phyloP scores from a whole-genome alignment of 2,797 vertebrate genomes.

The Enoplosus armatus region DNA sequence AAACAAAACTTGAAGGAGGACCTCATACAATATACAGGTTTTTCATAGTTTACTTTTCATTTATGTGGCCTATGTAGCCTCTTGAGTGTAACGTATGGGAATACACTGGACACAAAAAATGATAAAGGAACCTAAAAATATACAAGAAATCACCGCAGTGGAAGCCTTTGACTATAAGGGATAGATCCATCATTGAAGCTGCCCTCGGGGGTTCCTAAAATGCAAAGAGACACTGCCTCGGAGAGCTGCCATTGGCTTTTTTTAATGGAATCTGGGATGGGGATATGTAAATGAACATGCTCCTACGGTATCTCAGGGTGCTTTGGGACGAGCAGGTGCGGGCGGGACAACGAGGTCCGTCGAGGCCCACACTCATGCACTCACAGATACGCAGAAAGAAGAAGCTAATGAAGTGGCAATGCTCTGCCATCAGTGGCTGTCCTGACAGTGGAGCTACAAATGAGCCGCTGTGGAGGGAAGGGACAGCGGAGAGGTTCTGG shows the following conservation, averaged over 20 bases:
- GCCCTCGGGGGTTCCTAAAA: constrained; percentile 53
- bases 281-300: constrained; percentile 71
- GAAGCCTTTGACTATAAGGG: constrained; percentile 57
- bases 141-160: constrained; percentile 46
- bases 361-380: constrained; percentile 39
- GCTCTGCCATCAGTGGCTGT: constrained; percentile 65
- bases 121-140: constrained; percentile 53
- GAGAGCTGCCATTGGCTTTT: constrained; percentile 58
- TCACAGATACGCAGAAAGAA: constrained; percentile 48
- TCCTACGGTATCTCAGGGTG: constrained; percentile 57
- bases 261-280: constrained; percentile 60
- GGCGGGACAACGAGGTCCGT: constrained; percentile 55
- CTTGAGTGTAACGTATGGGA: constrained; percentile 32
- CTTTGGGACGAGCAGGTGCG: constrained; percentile 65
- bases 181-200: constrained; percentile 65
- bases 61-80: constrained; percentile 11
- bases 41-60: constrained; percentile 9
- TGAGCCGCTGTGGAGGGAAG: constrained; percentile 62
- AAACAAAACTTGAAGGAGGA: neutral
- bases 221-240: constrained; percentile 31
- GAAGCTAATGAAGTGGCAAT: constrained; percentile 79
- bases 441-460: constrained; percentile 71
- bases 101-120: constrained; percentile 43
- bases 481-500: constrained; percentile 28
- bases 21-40: neutral